Conservation (phyloP, 2,888 invertebrate species). For the Rotaria sp. region DNA sequence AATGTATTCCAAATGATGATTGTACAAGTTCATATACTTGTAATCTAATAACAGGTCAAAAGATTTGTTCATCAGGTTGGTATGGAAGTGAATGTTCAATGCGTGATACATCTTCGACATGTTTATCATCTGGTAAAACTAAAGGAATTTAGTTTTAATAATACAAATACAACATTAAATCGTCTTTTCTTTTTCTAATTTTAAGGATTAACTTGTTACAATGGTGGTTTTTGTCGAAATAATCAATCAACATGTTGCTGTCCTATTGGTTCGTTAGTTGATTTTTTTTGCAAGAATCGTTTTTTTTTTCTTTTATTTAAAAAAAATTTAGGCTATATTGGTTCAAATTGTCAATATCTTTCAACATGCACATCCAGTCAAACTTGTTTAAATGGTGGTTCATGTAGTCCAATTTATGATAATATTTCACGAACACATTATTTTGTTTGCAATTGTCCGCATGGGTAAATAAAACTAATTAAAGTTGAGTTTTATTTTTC, state of each 20-base stretch:
- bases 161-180: no score
- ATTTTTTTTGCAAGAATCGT: neutral
- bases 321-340: conserved; percentile 16
- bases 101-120: neutral
- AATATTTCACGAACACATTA: neutral
- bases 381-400: conserved; percentile 38
- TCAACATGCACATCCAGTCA: neutral
- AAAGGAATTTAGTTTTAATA: no score
- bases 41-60: neutral
- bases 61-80: conserved; percentile 4
- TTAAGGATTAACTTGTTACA: neutral
- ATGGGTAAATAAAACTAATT: conserved; percentile 18
- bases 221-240: neutral
- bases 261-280: conserved; percentile 27
- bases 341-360: conserved; percentile 19
- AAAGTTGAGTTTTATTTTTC: neutral
- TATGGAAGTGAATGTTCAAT: conserved; percentile 20
- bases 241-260: conserved; percentile 36
- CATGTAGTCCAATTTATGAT: neutral
- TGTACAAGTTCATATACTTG: conserved; percentile 16
- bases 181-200: neutral
- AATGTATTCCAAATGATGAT: conserved; percentile 29
- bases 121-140: neutral
- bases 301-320: no score
- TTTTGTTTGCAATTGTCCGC: conserved; percentile 31